phyloP scores from a whole-genome alignment of 1,140 invertebrate species.

The Andrena cerasifolii region DNA sequence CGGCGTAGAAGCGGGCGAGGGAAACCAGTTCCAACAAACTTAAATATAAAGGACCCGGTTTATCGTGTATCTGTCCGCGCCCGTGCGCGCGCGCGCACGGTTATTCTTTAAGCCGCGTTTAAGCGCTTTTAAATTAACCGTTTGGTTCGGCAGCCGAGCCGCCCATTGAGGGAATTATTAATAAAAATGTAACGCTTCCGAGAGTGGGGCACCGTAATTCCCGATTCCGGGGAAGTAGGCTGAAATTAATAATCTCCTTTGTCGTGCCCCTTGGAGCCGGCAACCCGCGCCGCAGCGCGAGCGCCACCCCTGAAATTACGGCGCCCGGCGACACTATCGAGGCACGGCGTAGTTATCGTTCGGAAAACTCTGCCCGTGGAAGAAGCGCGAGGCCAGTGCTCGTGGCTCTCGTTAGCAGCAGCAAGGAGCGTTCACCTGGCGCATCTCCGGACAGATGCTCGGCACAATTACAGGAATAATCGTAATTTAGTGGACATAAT shows the following conservation, averaged over 20 bases:
- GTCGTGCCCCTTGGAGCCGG: background rate
- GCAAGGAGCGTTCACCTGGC: background rate
- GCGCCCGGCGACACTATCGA: too few species aligned
- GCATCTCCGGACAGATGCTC: background rate
- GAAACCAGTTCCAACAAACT: conserved; percentile 10
- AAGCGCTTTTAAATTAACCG: conserved; percentile 14
- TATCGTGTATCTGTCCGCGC: background rate
- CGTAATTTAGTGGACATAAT: conserved; percentile 56
- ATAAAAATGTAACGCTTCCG: conserved; percentile 1
- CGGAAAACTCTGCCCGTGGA: too few species aligned
- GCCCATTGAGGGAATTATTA: conserved; percentile 13
- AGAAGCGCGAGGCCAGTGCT: too few species aligned
- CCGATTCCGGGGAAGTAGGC: background rate
- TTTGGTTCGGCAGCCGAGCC: background rate
- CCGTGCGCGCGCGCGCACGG: background rate
- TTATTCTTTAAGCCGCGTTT: conserved; percentile 6
- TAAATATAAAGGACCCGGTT: background rate
- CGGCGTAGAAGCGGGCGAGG: background rate
- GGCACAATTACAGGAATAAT: conserved; percentile 42
- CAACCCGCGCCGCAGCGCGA: too few species aligned
- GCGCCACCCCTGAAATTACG: too few species aligned
- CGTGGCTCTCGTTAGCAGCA: background rate
- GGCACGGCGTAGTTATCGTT: too few species aligned
- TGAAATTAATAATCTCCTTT: conserved; percentile 7
- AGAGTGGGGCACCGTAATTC: conserved; percentile 9